Conservation (phyloP, 2,113 vertebrate species). For the Motacilla alba region DNA sequence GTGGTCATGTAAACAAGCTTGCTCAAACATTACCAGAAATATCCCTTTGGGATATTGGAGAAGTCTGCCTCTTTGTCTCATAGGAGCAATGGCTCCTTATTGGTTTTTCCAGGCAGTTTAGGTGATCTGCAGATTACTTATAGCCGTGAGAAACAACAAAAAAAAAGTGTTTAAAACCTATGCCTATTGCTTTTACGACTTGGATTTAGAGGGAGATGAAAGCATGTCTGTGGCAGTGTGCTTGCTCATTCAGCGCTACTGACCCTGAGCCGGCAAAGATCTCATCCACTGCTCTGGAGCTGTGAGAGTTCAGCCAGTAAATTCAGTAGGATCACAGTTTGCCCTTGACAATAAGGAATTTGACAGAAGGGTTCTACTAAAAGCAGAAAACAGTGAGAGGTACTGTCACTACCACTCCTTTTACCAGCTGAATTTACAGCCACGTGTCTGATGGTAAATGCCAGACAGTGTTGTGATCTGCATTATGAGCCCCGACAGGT, state of each 20-base stretch:
- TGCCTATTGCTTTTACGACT: background rate
- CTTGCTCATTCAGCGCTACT: background rate
- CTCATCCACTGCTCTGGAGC: background rate
- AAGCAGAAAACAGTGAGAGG: background rate
- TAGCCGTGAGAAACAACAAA: background rate
- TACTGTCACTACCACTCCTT: background rate
- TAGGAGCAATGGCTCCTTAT: background rate
- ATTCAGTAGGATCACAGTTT: background rate
- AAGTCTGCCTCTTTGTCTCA: background rate
- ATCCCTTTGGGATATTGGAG: background rate
- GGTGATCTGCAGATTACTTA: background rate
- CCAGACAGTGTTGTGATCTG: background rate
- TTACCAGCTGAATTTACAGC: background rate
- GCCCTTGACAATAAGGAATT: background rate
- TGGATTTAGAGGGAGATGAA: background rate
- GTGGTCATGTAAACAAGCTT: background rate
- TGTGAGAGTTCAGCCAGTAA: background rate
- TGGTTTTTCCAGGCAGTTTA: background rate
- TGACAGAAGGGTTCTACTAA: background rate
- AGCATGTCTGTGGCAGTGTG: background rate
- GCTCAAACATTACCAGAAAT: background rate
- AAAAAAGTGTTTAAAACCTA: background rate
- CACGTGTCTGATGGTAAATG: background rate
- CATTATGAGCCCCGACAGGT: background rate
- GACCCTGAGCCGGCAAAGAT: background rate